A percentile compares a stretch with the other conserved stretches of the same genome.
phyloP scores from a whole-genome alignment of 2,113 vertebrate genomes.

The Spea bombifrons region DNA sequence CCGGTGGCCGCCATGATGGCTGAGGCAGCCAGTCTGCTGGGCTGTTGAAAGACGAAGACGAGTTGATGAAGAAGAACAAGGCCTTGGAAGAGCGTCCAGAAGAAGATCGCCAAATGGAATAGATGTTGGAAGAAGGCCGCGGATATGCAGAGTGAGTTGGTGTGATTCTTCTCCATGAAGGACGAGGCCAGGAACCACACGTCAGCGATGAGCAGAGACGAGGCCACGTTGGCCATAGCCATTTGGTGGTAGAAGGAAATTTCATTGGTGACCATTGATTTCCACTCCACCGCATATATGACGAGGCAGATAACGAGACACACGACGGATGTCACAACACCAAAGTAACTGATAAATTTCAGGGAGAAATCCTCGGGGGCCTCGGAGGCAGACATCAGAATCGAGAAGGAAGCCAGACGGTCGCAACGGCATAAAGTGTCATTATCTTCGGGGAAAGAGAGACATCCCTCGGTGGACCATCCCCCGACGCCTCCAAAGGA shows the following conservation, averaged over 20 bases:
- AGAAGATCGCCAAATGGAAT: conserved; percentile 77
- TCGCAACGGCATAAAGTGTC: conserved; percentile 61
- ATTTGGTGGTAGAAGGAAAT: conserved; percentile 72
- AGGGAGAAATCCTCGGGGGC: conserved; percentile 25
- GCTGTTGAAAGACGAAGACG: conserved; percentile 68
- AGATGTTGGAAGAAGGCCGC: conserved; percentile 76
- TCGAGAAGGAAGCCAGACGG: conserved; percentile 77
- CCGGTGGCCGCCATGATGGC: conserved; percentile 67
- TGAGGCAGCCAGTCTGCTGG: conserved; percentile 63
- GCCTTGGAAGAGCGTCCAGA: conserved; percentile 81
- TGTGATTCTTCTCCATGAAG: not conserved
- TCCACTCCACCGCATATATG: conserved; percentile 72
- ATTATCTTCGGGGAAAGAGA: conserved; percentile 3
- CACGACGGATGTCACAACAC: conserved; percentile 67
- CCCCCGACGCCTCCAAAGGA: conserved; percentile 55
- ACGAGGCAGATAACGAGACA: conserved; percentile 67
- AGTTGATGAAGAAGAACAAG: conserved; percentile 75
- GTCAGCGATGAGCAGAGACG: conserved; percentile 70
- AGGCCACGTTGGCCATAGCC: conserved; percentile 67
- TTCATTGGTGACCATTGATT: conserved; percentile 61
- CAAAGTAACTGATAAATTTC: conserved; percentile 63
- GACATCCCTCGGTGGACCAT: conserved; percentile 73
- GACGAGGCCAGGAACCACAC: conserved; percentile 70
- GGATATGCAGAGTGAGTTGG: conserved; percentile 59
- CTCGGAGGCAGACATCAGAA: conserved; percentile 66